Base-by-base conservation (phyloP, 2,888 invertebrate species). In the Chamaedrilus cognettii region DNA sequence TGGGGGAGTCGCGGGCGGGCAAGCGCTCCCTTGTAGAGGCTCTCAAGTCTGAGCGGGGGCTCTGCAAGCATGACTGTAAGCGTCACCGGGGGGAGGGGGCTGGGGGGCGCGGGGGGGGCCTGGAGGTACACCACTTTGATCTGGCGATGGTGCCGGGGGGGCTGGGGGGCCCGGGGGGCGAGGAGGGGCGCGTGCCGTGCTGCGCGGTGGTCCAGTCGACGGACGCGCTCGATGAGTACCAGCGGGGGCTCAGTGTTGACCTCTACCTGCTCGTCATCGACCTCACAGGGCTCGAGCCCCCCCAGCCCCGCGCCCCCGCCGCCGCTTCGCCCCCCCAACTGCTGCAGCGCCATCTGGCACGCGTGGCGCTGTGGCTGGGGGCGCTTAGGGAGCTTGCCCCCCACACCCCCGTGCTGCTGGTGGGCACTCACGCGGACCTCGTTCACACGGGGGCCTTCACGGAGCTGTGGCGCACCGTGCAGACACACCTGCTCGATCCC, bases 351-450 rank as follows among this genome's bases (percentile, higher is more conserved):
- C 75, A 75, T 63, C 60, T 72, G 28, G 59, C 60, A 59, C 64
- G 75, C 28, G 56, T 75, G 60, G 71, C 71, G 50, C 71, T 73
- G 72, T 75, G 75, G 75, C 62, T 75, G 11, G 70, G 70, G 55
- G 70, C 75, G 7, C 68, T 75, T n/a, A 74, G 70, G 50, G 75
- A 75, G 62, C 65, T 70, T 19, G 52, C 71, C 5, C 75, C 75
- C 7, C 65, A 74, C 56, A 73, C 69, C 5, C 75, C 75, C 1
- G 75, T 75, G n/a, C 61, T 75, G 30, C 65, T 75, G 26, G 75
- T 73, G 11, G 75, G 75, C 32, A 75, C 75, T 7, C 75, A 74
- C 42, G 75, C 74, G 3, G 75, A 75, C 26, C 56, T 70, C n/a
- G 74, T 75, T 60, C 74, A 74, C 34, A 64, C 71, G 50, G 68